Conservation (phyloP, 1,140 invertebrate genomes). For the Nomia melanderi region DNA sequence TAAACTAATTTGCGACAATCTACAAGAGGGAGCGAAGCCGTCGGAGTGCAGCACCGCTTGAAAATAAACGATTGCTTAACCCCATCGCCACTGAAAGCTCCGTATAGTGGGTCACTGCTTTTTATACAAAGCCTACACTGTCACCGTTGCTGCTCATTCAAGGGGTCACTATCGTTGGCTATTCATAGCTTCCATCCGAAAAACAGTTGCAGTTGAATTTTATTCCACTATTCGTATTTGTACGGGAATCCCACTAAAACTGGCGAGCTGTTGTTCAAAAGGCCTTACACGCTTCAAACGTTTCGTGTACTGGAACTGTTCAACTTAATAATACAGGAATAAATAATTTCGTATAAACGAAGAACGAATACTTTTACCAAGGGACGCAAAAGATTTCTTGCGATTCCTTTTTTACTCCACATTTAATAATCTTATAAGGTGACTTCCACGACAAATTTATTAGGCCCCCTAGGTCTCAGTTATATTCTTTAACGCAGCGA, state of each 20-base stretch:
- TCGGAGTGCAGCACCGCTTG: slow-evolving; percentile 42
- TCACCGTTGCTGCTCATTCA: background rate
- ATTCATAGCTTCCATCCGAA: background rate
- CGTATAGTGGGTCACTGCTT: slow-evolving; percentile 22
- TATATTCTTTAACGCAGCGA: no score
- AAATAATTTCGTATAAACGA: background rate
- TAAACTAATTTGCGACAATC: slow-evolving; percentile 62
- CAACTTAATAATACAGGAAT: background rate
- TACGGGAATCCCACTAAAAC: no score
- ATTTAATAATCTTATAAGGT: no score
- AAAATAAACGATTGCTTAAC: slow-evolving; percentile 33
- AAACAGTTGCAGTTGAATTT: no score
- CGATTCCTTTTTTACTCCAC: no score
- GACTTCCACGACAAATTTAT: no score
- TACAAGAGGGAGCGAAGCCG: slow-evolving; percentile 55
- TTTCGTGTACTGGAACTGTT: no score
- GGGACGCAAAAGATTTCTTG: background rate
- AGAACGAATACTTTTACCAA: background rate
- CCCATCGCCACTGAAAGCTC: slow-evolving; percentile 5
- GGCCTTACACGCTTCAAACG: no score
- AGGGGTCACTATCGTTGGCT: background rate
- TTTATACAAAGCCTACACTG: slow-evolving; percentile 10
- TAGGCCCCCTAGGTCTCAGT: no score
- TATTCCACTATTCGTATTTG: background rate
- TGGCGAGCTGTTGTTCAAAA: no score